Evolutionary conservation across 2,113 vertebrate species (phyloP), one percentile per base, ranked within the genome.

Genomic region (Cathartes aura): DNA sequence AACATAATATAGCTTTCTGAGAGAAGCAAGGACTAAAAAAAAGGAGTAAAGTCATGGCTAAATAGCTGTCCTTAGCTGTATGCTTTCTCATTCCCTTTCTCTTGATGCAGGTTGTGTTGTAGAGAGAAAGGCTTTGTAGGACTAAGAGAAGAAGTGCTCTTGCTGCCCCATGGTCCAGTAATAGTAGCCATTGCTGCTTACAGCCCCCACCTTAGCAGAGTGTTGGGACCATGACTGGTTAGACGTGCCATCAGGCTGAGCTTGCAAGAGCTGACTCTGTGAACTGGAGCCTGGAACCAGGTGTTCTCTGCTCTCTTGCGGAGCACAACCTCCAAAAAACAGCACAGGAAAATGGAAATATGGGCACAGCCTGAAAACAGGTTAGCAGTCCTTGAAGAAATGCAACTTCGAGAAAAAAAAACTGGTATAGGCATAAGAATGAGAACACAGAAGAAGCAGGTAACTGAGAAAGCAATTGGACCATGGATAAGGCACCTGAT

Each of bases 161-260:
- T 58, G 5, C 40, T 88, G 23, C 8, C 16, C 9, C 5, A 8
- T 42, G 9, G 47, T 70, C 22, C 47, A 30, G 11, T n/a, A 67
- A 53, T 3, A n/a, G 48, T n/a, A 82, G 17, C 30, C 43, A 10
- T 18, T 36, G 34, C n/a, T 82, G 27, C 18, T 73, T 27, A 73
- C 27, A 89, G 4, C 13, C 17, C 22, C 4, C 6, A 11, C 18
- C n/a, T 89, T 76, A 30, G 20, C 12, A 76, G 21, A 17, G 5
- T 81, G 13, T 52, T 1, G 1, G 30, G n/a, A 58, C 9, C 0
- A 0, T 52, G 18, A 15, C 32, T 0, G 0, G 24, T 40, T 50
- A 71, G 26, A 36, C 1, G 0, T 30, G 21, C 19, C 22, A 23
- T 40, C 42, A 67, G 19, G 16, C 22, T 89, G 84, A 89, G 47